Conservation (phyloP, 1,140 invertebrate genomes). For the Branchinecta lynchi region DNA sequence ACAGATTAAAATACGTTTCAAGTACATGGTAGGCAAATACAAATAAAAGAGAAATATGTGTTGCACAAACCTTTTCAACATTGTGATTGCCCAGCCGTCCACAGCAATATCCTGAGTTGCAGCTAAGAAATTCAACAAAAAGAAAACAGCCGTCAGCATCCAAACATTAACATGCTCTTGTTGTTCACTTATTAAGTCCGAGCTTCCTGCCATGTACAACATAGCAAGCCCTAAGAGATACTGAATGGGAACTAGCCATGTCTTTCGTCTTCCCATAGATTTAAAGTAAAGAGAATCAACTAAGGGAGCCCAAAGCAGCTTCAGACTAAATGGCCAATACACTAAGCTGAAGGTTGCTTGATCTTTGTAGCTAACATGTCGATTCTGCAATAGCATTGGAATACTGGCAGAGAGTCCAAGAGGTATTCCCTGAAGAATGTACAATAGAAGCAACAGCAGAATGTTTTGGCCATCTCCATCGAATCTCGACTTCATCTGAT, state of each 20-base stretch:
- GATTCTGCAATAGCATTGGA: conserved; percentile 85
- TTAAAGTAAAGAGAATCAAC: conserved; percentile 78
- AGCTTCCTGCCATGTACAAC: conserved; percentile 56
- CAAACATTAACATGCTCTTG: conserved; percentile 43
- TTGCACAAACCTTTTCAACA: conserved; percentile 62
- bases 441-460: conserved; percentile 71
- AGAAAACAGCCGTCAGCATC: conserved; percentile 69
- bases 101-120: conserved; percentile 99
- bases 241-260: conserved; percentile 91
- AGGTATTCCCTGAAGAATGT: conserved; percentile 90
- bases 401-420: conserved; percentile 80
- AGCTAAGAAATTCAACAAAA: conserved; percentile 83
- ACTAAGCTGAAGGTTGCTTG: conserved; percentile 98
- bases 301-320: conserved; percentile 93
- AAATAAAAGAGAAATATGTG: too few relatives aligned
- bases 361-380: conserved; percentile 73
- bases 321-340: conserved; percentile 94
- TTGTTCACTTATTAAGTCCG: conserved; percentile 57
- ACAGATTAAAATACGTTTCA: too few relatives aligned
- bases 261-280: conserved; percentile 79
- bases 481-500: conserved; percentile 11
- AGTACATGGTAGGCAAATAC: too few relatives aligned
- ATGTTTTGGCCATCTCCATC: conserved; percentile 37
- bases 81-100: conserved; percentile 98
- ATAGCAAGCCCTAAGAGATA: conserved; percentile 61